phyloP scores from a whole-genome alignment of 2,888 invertebrate species.

The Selenia dentaria region DNA sequence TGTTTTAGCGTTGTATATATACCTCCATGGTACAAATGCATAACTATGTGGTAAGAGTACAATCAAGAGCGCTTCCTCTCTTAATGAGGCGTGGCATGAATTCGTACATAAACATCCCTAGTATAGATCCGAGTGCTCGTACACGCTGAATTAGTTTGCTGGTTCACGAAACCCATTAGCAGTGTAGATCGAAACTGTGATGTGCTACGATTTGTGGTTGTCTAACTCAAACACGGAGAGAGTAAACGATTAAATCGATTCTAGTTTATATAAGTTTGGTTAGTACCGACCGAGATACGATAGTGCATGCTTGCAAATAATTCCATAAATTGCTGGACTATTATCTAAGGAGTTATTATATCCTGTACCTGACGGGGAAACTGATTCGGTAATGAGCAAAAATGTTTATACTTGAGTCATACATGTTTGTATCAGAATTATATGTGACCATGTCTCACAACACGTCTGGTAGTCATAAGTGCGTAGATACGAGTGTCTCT shows the following conservation, averaged over 20 bases:
- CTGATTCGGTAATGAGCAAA: too few species aligned
- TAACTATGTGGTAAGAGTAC: background rate
- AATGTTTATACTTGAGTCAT: too few species aligned
- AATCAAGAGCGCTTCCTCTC: conserved; percentile 6
- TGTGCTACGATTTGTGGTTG: conserved; percentile 3
- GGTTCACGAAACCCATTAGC: conserved; percentile 10
- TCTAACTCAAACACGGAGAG: conserved; percentile 5
- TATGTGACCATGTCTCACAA: too few species aligned
- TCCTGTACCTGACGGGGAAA: too few species aligned
- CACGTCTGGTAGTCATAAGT: too few species aligned
- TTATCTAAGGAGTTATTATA: too few species aligned
- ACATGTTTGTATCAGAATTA: too few species aligned
- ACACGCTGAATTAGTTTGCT: conserved; percentile 10
- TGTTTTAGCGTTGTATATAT: too few species aligned
- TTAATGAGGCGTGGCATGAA: conserved; percentile 2
- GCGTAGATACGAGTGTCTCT: too few species aligned
- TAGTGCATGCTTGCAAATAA: too few species aligned
- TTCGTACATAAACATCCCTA: background rate
- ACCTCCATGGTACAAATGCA: too few species aligned
- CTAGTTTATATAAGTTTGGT: conserved; percentile 9
- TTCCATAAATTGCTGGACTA: too few species aligned
- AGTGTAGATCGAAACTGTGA: conserved; percentile 2
- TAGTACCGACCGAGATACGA: conserved; percentile 1
- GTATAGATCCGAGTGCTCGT: background rate
- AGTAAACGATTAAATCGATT: conserved; percentile 10